phyloP scores from a whole-genome alignment of 2,113 vertebrate genomes.

The Ophthalmolycus amberensis region DNA sequence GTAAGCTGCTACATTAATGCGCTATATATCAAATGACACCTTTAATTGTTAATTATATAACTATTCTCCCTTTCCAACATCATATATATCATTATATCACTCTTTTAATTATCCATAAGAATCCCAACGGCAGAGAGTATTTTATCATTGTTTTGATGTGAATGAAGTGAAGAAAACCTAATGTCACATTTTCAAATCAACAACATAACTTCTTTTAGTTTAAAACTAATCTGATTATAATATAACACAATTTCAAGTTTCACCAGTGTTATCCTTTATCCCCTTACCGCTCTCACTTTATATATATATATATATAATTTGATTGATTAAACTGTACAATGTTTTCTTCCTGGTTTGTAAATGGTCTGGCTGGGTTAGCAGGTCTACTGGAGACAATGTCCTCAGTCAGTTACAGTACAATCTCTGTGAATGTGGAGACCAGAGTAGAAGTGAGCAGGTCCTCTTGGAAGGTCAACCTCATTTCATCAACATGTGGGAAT shows the following conservation, averaged over 20 bases:
- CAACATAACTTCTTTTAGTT: background rate
- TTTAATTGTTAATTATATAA: background rate
- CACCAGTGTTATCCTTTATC: background rate
- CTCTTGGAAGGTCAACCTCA: constrained; percentile 60
- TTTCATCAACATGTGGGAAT: constrained; percentile 82
- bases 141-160: background rate
- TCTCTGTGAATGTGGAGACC: constrained; percentile 34
- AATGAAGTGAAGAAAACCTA: background rate
- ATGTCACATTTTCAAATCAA: background rate
- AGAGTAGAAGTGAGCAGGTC: constrained; percentile 47
- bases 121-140: background rate
- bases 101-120: background rate
- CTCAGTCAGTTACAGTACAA: constrained; percentile 55
- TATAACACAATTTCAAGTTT: background rate
- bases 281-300: background rate
- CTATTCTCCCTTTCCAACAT: background rate
- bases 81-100: background rate
- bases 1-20: too few relatives aligned
- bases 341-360: constrained; percentile 28
- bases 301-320: background rate
- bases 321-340: background rate
- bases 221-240: background rate
- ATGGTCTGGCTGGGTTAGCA: constrained; percentile 12
- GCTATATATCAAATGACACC: background rate
- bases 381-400: constrained; percentile 36